Evolutionary conservation across 2,888 invertebrate genomes (phyloP), one percentile per base, ranked within the genome.

Genomic region (Carpatolechia fugitivella): DNA sequence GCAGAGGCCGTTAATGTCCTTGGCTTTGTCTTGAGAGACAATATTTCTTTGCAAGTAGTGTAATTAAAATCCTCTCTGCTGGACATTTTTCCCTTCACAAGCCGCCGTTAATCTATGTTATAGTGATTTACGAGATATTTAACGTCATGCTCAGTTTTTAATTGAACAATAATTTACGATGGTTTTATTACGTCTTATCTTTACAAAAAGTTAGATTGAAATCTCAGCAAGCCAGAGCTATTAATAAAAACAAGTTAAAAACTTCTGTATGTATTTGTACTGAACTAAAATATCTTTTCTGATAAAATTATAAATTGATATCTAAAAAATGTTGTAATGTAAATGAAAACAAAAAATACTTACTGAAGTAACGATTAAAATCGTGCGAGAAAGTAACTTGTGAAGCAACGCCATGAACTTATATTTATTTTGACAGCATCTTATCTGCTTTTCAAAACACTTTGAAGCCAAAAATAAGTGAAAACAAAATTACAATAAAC

Each of bases 1-100:
- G 78, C 74, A 69, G 77, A 69, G 70, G 74, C 76, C 80, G 79
- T 82, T 86, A 86, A 82, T 82, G 82, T 80, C 76, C 64, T 64
- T 65, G 61, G 78, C 76, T 82, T 87, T 86, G 84, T 85, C 79
- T 80, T 70, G 68, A 60, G 70, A 70, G 74, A 73, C 80, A 81
- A 82, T 86, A 86, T 82, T 77, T 82, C 76, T 78, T 80, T 75
- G 72, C 74, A 80, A 85, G 80, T 79, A 74, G 74, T 64, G 78
- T 80, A 84, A 87, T 85, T 85, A 86, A 85, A 85, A 81, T 72
- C 62, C 68, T 64, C 63, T 63, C 50, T 18, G 36, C 47, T 46
- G 51, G 55, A 51, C 40, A 58, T 54, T 48, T 52, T 54, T 49
- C 50, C 51, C 14, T 57, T 44, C 36, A 49, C 13, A n/a, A 2